Evolutionary conservation across 2,888 invertebrate species (phyloP), one percentile per base, ranked within the genome.

Genomic region (Labia minor): DNA sequence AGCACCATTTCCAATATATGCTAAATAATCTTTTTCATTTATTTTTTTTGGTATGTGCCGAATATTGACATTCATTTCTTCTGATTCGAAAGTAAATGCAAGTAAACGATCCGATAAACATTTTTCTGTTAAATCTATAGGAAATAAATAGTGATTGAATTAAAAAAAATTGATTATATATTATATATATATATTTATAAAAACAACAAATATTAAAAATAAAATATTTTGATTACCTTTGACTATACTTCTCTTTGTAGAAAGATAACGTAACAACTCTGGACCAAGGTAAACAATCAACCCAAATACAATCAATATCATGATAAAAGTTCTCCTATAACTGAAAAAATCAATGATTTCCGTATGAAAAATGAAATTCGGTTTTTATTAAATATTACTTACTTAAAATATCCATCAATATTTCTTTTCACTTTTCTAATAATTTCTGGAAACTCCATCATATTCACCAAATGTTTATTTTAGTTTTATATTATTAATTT

Each of bases 1-100:
- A 68, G 85, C 79, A 0, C 90, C 90, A 77, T 90, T 90, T 11
- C 90, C 90, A 68, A 87, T 81, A 73, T 88, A 89, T 72, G 89
- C 88, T 75, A 88, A 81, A 73, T 85, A 87, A 70, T 82, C 80
- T 62, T 82, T 81, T 72, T 85, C 84, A 16, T 80, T 79, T 1
- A 81, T 77, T 37, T 80, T 72, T 3, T 83, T 80, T 37, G 79
- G 77, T 66, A 82, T 79, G 73, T 86, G 85, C 69, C 85, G 78
- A 70, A 89, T 78, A 74, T 86, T 86, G 8, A 85, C 86, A 74
- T 88, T 87, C 74, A 85, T 86, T 69, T 86, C 84, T n/a, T 77
- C 76, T 21, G 83, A 77, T 73, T 86, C 83, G 4, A 81, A 76
- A 71, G 84, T 81, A 73, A 85, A 86, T 33, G 83, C 82, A 65